Percentiles rank a stretch among this genome's conserved stretches.
These are phyloP conservation scores for Heterodera schachtii DNA, from an alignment of 1,140 invertebrate species.

Conservation along the genomic window DNA sequence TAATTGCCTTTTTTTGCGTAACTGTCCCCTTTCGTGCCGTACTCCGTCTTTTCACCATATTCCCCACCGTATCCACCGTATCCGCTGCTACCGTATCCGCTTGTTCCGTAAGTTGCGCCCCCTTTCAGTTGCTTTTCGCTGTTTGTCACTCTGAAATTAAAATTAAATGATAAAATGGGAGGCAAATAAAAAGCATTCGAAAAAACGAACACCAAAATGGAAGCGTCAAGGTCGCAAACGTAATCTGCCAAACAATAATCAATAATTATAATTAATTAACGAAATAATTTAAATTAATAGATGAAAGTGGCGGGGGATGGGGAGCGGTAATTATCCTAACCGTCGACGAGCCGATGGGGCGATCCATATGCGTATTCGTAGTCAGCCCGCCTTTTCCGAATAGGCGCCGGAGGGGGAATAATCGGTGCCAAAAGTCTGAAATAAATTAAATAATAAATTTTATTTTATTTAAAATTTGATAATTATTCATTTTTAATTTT, in stretches of 20 bases:
- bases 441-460: background rate
- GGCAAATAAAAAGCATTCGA: background rate
- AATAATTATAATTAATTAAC: background rate
- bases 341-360: constrained; percentile 13
- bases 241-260: constrained; percentile 2
- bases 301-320: too few species aligned
- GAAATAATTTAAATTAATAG: background rate
- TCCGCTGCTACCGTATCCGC: constrained; percentile 9
- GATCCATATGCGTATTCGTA: constrained; percentile 9
- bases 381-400: constrained; percentile 12
- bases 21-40: background rate
- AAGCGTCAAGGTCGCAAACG: constrained; percentile 26
- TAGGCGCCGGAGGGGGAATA: background rate
- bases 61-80: background rate
- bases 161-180: background rate
- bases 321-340: background rate
- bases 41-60: background rate
- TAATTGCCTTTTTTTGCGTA: background rate
- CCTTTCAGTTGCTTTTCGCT: constrained; percentile 21
- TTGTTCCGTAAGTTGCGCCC: background rate
- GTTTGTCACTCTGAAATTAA: constrained; percentile 13
- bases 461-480: background rate
- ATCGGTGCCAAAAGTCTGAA: background rate
- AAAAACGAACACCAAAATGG: constrained; percentile 13
- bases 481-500: background rate